phyloP scores from a whole-genome alignment of 2,888 invertebrate genomes.

The Antitype chi region DNA sequence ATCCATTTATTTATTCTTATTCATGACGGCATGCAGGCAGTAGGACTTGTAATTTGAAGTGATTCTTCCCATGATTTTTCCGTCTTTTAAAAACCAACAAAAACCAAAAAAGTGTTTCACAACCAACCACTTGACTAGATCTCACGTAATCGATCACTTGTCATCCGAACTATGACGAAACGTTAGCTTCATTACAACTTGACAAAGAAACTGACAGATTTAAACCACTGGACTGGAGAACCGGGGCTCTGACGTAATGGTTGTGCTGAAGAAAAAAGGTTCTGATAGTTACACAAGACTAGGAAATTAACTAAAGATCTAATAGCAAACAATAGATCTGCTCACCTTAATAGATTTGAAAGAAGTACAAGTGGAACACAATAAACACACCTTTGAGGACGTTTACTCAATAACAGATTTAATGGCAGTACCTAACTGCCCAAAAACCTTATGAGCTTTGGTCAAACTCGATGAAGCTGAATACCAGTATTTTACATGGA shows the following conservation, averaged over 20 bases:
- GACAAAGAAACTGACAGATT: conserved; percentile 49
- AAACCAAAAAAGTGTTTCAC: conserved; percentile 17
- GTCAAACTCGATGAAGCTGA: too few relatives aligned
- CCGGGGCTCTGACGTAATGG: conserved; percentile 50
- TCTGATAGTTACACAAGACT: conserved; percentile 29
- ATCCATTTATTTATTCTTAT: background rate
- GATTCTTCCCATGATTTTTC: background rate
- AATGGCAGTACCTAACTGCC: background rate
- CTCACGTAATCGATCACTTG: conserved; percentile 54
- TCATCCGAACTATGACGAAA: conserved; percentile 53
- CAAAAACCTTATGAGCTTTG: background rate
- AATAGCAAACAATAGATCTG: background rate
- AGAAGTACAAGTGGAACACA: background rate
- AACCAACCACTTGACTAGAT: conserved; percentile 21
- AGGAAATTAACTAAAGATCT: background rate
- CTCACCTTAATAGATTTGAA: background rate
- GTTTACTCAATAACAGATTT: background rate
- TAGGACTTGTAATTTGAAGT: background rate
- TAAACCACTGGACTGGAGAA: conserved; percentile 63
- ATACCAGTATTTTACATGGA: too few relatives aligned
- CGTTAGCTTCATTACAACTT: conserved; percentile 39
- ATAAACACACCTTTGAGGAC: background rate
- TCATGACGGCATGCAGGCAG: too few relatives aligned
- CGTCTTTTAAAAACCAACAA: background rate
- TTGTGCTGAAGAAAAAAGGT: conserved; percentile 14